A percentile compares a stretch with the other conserved stretches of the same genome.
phyloP scores from a whole-genome alignment of 30 jellyfish, hydroid and myxozoan genomes.

The Cassiopea andromeda region DNA sequence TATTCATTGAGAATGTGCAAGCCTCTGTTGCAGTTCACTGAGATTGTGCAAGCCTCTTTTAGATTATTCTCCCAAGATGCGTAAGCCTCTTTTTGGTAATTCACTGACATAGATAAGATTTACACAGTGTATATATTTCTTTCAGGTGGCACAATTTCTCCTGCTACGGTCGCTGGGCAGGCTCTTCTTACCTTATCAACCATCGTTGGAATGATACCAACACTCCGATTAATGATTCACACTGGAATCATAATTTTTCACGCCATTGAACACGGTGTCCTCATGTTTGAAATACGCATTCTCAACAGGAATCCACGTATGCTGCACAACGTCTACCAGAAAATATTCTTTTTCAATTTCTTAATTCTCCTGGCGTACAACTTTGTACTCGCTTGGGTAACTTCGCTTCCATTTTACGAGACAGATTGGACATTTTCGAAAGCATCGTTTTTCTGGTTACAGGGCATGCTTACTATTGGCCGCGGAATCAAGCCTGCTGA shows the following conservation, averaged over 20 bases:
- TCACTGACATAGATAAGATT: background rate
- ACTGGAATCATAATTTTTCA: conserved; percentile 18
- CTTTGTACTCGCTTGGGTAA: conserved; percentile 27
- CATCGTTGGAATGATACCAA: conserved; percentile 55
- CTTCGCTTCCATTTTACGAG: conserved; percentile 37
- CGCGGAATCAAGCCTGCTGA: conserved; percentile 1
- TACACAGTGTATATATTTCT: background rate
- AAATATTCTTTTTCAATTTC: conserved; percentile 19
- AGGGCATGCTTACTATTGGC: conserved; percentile 37
- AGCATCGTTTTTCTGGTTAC: conserved; percentile 40
- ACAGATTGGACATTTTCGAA: conserved; percentile 63
- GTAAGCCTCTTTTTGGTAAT: background rate
- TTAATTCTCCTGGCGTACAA: conserved; percentile 39
- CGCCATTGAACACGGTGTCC: conserved; percentile 33
- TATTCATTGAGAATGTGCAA: too few species aligned
- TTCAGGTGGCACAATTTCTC: conserved; percentile 40
- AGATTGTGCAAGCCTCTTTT: too few species aligned
- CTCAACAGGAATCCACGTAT: conserved; percentile 65
- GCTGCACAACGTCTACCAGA: conserved; percentile 48
- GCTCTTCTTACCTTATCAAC: conserved; percentile 26
- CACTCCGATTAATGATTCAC: conserved; percentile 42
- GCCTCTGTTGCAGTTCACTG: too few species aligned
- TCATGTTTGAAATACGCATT: conserved; percentile 51
- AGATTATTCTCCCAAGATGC: too few species aligned
- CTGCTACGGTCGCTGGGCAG: conserved; percentile 48